Percentiles rank a stretch among this genome's conserved stretches.
phyloP scores from a whole-genome alignment of 1,140 invertebrate genomes.

The Drosophila tani region DNA sequence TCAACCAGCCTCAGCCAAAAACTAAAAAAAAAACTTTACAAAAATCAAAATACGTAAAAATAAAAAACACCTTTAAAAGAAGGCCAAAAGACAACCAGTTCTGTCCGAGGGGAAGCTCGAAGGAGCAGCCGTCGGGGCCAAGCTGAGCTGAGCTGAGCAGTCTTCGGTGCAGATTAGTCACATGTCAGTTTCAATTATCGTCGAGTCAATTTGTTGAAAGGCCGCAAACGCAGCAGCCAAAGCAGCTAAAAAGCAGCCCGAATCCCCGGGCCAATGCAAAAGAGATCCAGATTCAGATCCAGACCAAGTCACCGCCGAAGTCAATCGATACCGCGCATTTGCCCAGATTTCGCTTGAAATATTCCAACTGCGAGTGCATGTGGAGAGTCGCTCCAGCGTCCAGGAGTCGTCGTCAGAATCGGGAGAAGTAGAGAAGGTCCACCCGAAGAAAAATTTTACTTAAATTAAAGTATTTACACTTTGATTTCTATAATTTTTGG shows the following conservation, averaged over 20 bases:
- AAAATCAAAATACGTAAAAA: conserved; percentile 10
- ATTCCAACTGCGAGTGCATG: conserved; percentile 68
- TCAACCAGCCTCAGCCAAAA: conserved; percentile 63
- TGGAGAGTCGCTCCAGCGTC: conserved; percentile 33
- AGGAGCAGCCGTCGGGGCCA: conserved; percentile 27
- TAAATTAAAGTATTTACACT: background rate
- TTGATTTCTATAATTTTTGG: background rate
- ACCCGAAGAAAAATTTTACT: conserved; percentile 9
- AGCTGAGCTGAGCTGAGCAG: conserved; percentile 34
- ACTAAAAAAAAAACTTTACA: conserved; percentile 8
- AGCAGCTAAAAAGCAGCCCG: conserved; percentile 45
- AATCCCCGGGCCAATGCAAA: conserved; percentile 48
- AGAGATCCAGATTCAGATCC: conserved; percentile 51
- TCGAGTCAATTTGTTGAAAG: conserved; percentile 83
- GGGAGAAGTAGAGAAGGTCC: conserved; percentile 9
- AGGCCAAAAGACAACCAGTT: conserved; percentile 54
- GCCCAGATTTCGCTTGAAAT: conserved; percentile 76
- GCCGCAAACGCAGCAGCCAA: conserved; percentile 59
- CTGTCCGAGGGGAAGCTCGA: conserved; percentile 17
- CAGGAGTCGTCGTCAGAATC: conserved; percentile 40
- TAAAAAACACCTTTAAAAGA: conserved; percentile 29
- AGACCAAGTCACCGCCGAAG: conserved; percentile 43
- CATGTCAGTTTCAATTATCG: conserved; percentile 84
- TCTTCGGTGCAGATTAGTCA: conserved; percentile 81
- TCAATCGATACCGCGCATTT: conserved; percentile 76